These are phyloP conservation scores for Caenorhabditis latens DNA, from an alignment of 1,140 invertebrate genomes.

Conservation along the genomic window DNA sequence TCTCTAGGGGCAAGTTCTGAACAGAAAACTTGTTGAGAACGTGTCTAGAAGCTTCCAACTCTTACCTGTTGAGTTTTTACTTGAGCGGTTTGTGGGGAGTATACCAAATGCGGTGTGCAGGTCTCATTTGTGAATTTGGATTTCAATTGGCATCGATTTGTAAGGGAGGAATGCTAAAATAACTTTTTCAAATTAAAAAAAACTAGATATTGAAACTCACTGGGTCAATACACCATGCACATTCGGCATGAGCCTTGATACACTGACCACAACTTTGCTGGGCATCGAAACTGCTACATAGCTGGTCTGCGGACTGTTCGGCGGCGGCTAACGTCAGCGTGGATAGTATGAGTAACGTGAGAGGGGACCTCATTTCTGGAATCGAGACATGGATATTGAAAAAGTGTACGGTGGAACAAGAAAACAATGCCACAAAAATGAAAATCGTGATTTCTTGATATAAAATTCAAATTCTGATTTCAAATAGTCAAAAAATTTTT, in stretches of 20 bases:
- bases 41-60: too few species aligned
- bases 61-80: constrained; percentile 67
- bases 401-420: background rate
- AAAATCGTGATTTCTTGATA: too few species aligned
- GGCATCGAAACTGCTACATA: constrained; percentile 50
- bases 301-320: background rate
- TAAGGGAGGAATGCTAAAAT: constrained; percentile 67
- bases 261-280: constrained; percentile 68
- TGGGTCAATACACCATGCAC: constrained; percentile 74
- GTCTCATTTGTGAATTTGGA: constrained; percentile 61
- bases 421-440: background rate
- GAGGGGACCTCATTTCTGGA: background rate
- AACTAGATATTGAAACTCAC: too few species aligned
- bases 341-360: background rate
- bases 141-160: constrained; percentile 69
- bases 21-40: constrained; percentile 20
- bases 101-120: constrained; percentile 69
- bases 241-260: constrained; percentile 71
- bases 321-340: background rate
- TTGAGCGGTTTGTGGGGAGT: constrained; percentile 72
- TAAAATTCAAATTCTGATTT: too few species aligned
- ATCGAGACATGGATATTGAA: background rate
- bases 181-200: too few species aligned
- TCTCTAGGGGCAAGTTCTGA: constrained; percentile 73
- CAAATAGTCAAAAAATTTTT: too few species aligned